These are phyloP conservation scores for Macaria notata DNA, from an alignment of 2,888 invertebrate species.

Conservation along the genomic window DNA sequence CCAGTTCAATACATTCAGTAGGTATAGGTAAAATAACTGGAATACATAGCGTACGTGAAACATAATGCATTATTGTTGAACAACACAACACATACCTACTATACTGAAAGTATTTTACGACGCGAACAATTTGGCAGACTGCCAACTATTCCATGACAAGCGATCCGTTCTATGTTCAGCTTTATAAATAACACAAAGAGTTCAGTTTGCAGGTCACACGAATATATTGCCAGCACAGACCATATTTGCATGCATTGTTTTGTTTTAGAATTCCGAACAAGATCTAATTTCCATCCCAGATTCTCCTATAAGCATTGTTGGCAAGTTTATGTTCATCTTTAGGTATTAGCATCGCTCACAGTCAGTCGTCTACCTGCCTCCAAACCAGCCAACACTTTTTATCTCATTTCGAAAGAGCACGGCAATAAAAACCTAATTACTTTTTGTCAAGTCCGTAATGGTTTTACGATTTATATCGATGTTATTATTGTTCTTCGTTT, in stretches of 20 bases:
- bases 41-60: conserved; percentile 44
- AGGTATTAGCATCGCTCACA: conserved; percentile 1
- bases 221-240: conserved; percentile 38
- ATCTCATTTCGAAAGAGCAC: conserved; percentile 33
- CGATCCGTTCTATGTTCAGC: conserved; percentile 58
- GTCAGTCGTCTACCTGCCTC: conserved; percentile 25
- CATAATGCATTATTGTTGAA: conserved; percentile 67
- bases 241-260: conserved; percentile 38
- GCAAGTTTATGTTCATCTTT: conserved; percentile 16
- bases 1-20: too few species aligned
- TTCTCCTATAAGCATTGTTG: conserved; percentile 20
- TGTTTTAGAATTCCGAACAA: conserved; percentile 14
- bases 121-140: conserved; percentile 59
- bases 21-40: conserved; percentile 1
- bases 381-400: conserved; percentile 26
- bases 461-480: conserved; percentile 44
- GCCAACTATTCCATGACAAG: conserved; percentile 74
- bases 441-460: conserved; percentile 47
- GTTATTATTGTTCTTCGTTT: conserved; percentile 42
- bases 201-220: conserved; percentile 49
- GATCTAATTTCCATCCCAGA: conserved; percentile 4
- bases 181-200: conserved; percentile 64
- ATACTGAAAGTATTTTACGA: conserved; percentile 62
- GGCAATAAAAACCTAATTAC: conserved; percentile 48
- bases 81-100: conserved; percentile 48